Conservation (phyloP, 2,888 invertebrate genomes). For the Cheilosia vulpina region DNA sequence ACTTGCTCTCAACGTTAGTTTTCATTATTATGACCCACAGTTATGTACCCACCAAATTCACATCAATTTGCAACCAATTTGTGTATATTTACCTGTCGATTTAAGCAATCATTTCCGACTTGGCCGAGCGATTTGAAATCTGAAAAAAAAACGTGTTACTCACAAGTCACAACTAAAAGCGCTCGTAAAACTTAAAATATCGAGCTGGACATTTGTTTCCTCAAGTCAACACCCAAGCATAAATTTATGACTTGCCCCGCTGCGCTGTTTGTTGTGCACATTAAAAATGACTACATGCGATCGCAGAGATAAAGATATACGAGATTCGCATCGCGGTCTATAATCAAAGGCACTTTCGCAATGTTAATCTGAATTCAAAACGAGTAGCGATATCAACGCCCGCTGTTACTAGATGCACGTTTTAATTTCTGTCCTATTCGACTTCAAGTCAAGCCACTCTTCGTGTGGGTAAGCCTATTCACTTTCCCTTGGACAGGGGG, state of each 20-base stretch:
- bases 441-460: constrained; percentile 22
- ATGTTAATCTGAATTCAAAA: constrained; percentile 60
- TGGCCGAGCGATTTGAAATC: constrained; percentile 5
- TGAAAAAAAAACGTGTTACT: constrained; percentile 12
- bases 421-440: constrained; percentile 41
- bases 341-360: constrained; percentile 44
- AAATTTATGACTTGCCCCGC: constrained; percentile 40
- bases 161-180: not conserved
- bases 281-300: constrained; percentile 53
- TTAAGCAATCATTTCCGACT: constrained; percentile 29
- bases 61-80: not conserved
- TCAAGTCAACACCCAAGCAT: constrained; percentile 24
- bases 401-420: constrained; percentile 44
- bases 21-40: too few species aligned
- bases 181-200: not conserved
- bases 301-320: constrained; percentile 48
- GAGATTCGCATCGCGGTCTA: constrained; percentile 23
- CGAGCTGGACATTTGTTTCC: constrained; percentile 4
- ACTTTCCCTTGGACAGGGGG: constrained; percentile 33
- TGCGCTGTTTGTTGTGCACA: constrained; percentile 31
- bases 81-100: constrained; percentile 24
- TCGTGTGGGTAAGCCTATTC: constrained; percentile 35
- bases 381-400: constrained; percentile 56
- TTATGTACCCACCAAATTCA: not conserved
- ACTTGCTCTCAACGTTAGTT: too few species aligned